Conservation (phyloP, 2,113 vertebrate species). For the Motacilla alba region DNA sequence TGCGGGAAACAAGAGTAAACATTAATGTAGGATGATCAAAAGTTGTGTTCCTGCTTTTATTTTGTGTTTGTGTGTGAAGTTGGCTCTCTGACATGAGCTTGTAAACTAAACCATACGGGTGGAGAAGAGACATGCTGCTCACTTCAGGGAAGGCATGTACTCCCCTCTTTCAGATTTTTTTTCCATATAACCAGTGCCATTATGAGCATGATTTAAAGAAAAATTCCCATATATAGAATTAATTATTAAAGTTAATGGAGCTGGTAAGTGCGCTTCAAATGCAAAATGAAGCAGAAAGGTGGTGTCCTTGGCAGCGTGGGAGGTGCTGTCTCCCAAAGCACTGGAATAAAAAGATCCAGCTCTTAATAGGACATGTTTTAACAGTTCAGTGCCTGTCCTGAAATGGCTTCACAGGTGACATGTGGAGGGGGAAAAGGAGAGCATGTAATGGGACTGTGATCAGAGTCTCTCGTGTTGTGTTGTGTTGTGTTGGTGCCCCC, state of each 20-base stretch:
- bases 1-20: slow-evolving; percentile 60
- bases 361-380: background rate
- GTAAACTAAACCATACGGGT: background rate
- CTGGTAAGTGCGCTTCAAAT: background rate
- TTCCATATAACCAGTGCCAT: background rate
- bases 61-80: slow-evolving; percentile 37
- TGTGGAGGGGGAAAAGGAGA: background rate
- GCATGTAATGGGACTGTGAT: background rate
- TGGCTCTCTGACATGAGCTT: background rate
- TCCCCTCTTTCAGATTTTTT: background rate
- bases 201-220: background rate
- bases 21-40: slow-evolving; percentile 10
- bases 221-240: background rate
- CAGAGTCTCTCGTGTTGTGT: rapidly evolving
- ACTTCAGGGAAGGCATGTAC: background rate
- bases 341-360: background rate
- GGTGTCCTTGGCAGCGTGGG: background rate
- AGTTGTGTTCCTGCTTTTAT: slow-evolving; percentile 37
- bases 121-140: background rate
- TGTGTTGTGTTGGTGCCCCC: background rate
- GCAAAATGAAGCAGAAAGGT: background rate
- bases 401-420: background rate
- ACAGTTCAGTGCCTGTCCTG: background rate
- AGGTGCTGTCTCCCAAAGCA: background rate
- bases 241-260: background rate